Base-by-base conservation (phyloP, 2,888 invertebrate genomes). In the Metallyticus violacea region DNA sequence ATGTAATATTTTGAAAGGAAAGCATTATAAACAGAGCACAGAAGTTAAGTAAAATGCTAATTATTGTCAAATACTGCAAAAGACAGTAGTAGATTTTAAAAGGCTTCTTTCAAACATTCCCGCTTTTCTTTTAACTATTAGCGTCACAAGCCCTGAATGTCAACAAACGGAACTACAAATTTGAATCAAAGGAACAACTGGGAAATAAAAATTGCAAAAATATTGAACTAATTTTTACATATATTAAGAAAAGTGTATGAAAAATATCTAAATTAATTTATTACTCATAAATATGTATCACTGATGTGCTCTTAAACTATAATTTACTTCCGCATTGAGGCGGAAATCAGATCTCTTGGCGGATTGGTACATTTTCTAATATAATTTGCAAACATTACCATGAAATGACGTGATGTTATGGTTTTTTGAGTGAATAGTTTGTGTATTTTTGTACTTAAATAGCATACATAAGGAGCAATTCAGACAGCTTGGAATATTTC, bases 361-460 rank as follows among this genome's bases (percentile, higher is more conserved):
- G 78, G 28, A 26, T 26, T 85, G 78, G 78, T 78, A 79, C 78
- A 79, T 85, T 78, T 85, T 30, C 79, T 78, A 78, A 30, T 85
- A 28, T 29, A 26, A 79, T 81, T 81, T 81, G 29, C 62, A 26
- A 27, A 80, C 62, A 80, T 76, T 79, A 30, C 26, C 6, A 28
- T 85, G 79, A 62, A 85, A 80, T 62, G 28, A 85, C 85, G 79
- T 79, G 62, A 85, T 85, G 80, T 62, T 79, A n/a, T 85, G 76
- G 25, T 85, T 25, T 80, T 62, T 85, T 62, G 27, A 9, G 79
- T 79, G 25, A 76, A 76, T n/a, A n/a, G 76, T 76, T 62, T 82
- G 76, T 26, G n/a, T 82, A 15, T 82, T 82, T 81, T 15, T 82
- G 82, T 76, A 62, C 76, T 26, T 26, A 82, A 27, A 82, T 76